phyloP scores from a whole-genome alignment of 2,888 invertebrate genomes.

The Clusia tigrina region DNA sequence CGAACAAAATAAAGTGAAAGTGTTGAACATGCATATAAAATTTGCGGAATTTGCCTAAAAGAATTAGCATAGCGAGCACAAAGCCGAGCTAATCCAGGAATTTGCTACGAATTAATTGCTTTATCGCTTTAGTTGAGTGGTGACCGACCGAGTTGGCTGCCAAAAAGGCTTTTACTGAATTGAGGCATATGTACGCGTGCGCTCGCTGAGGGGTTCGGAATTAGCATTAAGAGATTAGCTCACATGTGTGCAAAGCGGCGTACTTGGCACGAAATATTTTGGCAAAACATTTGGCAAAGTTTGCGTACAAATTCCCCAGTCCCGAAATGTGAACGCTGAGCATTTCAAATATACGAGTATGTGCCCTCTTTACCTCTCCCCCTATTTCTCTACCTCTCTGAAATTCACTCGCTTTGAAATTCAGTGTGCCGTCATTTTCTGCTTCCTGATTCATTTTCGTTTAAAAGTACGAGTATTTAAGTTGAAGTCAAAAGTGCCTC shows the following conservation, averaged over 20 bases:
- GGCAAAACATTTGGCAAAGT: neutral
- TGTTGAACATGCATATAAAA: neutral
- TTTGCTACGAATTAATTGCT: conserved; percentile 48
- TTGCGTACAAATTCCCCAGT: too few relatives aligned
- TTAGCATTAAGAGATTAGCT: too few relatives aligned
- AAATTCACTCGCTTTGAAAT: neutral
- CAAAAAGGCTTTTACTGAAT: conserved; percentile 6
- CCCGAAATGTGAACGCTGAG: too few relatives aligned
- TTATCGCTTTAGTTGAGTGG: conserved; percentile 36
- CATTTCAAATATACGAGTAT: neutral
- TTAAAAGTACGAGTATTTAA: too few relatives aligned
- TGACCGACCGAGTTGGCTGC: neutral
- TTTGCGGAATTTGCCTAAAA: neutral
- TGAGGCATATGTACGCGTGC: neutral
- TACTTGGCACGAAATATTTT: too few relatives aligned
- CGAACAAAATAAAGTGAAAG: neutral
- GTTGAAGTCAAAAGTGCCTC: too few relatives aligned
- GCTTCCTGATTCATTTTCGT: too few relatives aligned
- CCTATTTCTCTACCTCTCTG: neutral
- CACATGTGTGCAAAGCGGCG: too few relatives aligned
- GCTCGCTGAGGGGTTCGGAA: too few relatives aligned
- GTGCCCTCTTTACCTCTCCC: neutral
- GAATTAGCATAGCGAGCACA: neutral
- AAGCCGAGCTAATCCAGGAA: conserved; percentile 22
- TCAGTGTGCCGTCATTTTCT: too few relatives aligned